A percentile compares a stretch with the other conserved stretches of the same genome.
phyloP scores from a whole-genome alignment of 2,888 invertebrate species.

The Sialis fuliginosa region DNA sequence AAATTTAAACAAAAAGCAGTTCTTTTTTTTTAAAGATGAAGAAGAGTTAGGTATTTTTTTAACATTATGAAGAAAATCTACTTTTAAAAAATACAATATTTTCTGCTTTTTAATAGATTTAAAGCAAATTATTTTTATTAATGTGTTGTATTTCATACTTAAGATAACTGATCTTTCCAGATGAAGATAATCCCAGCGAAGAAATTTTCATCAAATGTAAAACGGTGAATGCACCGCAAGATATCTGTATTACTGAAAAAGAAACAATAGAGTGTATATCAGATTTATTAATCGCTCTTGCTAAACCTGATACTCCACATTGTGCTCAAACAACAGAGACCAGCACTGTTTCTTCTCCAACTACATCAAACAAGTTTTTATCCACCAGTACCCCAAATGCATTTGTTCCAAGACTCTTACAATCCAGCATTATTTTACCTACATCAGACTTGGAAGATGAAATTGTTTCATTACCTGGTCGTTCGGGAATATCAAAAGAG shows the following conservation, averaged over 20 bases:
- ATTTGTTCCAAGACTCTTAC: slow-evolving; percentile 3
- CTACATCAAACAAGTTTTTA: not conserved
- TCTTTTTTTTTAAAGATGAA: too few species aligned
- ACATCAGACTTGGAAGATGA: not conserved
- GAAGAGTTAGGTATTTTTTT: too few species aligned
- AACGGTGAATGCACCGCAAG: slow-evolving; percentile 31
- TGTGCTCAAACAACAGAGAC: not conserved
- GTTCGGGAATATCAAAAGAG: not conserved
- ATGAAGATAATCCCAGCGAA: slow-evolving; percentile 40
- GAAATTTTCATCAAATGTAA: slow-evolving; percentile 40
- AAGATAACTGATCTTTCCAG: slow-evolving; percentile 8
- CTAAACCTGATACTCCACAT: slow-evolving; percentile 26
- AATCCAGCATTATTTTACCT: not conserved
- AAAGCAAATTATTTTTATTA: too few species aligned
- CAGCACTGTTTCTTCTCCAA: not conserved
- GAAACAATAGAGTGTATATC: slow-evolving; percentile 40
- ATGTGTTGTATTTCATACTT: too few species aligned
- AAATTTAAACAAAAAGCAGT: too few species aligned
- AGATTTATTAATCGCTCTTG: slow-evolving; percentile 46
- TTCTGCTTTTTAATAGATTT: too few species aligned
- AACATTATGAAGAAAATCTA: too few species aligned
- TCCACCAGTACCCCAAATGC: not conserved
- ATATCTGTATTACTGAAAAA: slow-evolving; percentile 32
- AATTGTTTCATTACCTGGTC: slow-evolving; percentile 1
- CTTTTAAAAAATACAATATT: too few species aligned